Percentiles rank a stretch among this genome's conserved stretches.
Evolutionary conservation across 2,113 vertebrate species (phyloP).

Genomic region (Arothron firmamentum): DNA sequence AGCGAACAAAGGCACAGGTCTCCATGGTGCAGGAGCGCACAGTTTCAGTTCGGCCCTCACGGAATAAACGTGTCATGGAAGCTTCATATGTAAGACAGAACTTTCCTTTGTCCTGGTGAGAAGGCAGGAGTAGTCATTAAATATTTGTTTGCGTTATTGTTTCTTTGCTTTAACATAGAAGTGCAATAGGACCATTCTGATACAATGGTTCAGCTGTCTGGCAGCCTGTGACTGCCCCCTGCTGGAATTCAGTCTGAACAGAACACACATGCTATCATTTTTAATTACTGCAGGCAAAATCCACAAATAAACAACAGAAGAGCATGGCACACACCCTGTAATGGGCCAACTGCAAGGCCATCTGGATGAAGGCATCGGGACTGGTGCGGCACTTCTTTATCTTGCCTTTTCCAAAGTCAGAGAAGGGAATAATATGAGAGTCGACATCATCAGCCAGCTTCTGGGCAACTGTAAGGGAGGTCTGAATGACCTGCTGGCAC

Average conservation of each 20-base stretch:
- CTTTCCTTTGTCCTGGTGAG: conserved; percentile 87
- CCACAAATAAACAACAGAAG: background rate
- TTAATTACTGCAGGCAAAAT: no score
- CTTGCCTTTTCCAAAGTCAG: conserved; percentile 85
- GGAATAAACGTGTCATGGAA: conserved; percentile 97
- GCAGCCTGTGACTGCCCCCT: conserved; percentile 48
- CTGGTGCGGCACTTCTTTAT: conserved; percentile 93
- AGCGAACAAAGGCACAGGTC: conserved; percentile 82
- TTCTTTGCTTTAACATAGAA: background rate
- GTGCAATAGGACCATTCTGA: background rate
- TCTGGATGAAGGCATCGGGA: conserved; percentile 92
- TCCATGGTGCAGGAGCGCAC: conserved; percentile 90
- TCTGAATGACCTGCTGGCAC: conserved; percentile 86
- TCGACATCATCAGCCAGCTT: conserved; percentile 88
- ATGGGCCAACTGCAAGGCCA: conserved; percentile 92
- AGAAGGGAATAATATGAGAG: conserved; percentile 83
- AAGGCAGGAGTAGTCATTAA: background rate
- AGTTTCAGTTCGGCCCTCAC: conserved; percentile 93
- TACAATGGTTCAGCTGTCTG: background rate
- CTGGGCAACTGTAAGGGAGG: conserved; percentile 77
- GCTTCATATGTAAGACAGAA: conserved; percentile 96
- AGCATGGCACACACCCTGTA: conserved; percentile 76
- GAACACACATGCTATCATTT: background rate
- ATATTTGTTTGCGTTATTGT: background rate
- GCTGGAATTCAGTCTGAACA: conserved; percentile 26